These are phyloP conservation scores for Phataginus tricuspis DNA, from an alignment of 2,797 vertebrate species.

Conservation along the genomic window DNA sequence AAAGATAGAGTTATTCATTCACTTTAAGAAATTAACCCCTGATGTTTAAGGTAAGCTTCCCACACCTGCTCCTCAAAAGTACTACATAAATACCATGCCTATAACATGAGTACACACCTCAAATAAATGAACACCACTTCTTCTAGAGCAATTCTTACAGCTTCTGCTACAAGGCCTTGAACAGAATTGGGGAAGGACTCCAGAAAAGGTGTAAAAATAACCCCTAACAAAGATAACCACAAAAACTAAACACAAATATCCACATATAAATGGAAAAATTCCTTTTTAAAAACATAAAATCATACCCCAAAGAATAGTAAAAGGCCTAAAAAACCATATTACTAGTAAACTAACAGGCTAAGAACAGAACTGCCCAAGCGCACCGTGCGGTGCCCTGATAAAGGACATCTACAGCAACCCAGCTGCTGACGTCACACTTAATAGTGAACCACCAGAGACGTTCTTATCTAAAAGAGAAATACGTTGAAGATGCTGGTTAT, in stretches of 20 bases:
- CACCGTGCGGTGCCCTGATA: neutral
- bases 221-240: neutral
- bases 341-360: neutral
- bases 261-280: neutral
- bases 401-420: neutral
- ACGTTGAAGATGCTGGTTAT: neutral
- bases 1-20: neutral
- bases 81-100: too few relatives aligned
- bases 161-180: too few relatives aligned
- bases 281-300: neutral
- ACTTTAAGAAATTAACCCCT: neutral
- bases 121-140: too few relatives aligned
- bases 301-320: neutral
- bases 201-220: too few relatives aligned
- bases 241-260: neutral
- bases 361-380: neutral
- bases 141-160: too few relatives aligned
- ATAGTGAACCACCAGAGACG: neutral
- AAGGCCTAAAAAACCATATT: neutral
- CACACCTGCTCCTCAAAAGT: too few relatives aligned
- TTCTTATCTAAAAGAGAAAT: neutral
- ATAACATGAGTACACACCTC: too few relatives aligned
- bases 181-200: too few relatives aligned
- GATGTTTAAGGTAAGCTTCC: neutral
- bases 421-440: neutral